These are phyloP conservation scores for Acrocera orbiculus DNA, from an alignment of 2,888 invertebrate species.

Conservation along the genomic window DNA sequence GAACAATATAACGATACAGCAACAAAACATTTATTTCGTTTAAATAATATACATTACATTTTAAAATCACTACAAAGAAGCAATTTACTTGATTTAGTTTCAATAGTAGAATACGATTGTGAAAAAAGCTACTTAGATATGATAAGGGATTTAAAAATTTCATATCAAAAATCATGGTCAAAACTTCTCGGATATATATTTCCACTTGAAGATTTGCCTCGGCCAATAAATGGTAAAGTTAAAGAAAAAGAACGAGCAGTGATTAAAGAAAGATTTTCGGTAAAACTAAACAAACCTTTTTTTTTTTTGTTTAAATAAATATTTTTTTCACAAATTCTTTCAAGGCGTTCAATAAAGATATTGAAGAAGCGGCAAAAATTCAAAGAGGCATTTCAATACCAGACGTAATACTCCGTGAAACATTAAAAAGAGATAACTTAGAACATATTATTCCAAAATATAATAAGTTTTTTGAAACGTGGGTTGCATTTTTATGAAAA, in stretches of 20 bases:
- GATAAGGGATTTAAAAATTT: conserved; percentile 60
- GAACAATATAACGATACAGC: conserved; percentile 79
- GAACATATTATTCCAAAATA: conserved; percentile 77
- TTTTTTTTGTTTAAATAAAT: neutral
- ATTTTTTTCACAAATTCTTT: too few relatives aligned
- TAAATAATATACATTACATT: conserved; percentile 91
- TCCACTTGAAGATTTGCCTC: conserved; percentile 48
- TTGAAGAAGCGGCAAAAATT: conserved; percentile 70
- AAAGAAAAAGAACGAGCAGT: conserved; percentile 72
- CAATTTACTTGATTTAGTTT: conserved; percentile 62
- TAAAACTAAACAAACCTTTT: conserved; percentile 37
- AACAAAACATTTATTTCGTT: conserved; percentile 71
- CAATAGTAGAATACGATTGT: conserved; percentile 68
- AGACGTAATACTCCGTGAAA: conserved; percentile 73
- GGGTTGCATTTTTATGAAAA: conserved; percentile 18
- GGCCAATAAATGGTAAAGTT: conserved; percentile 49
- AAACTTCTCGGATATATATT: conserved; percentile 58
- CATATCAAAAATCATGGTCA: conserved; percentile 52
- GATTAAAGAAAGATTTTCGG: conserved; percentile 78
- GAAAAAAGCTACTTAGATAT: conserved; percentile 73
- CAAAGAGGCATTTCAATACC: conserved; percentile 89
- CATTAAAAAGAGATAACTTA: conserved; percentile 76
- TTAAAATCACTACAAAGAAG: conserved; percentile 80
- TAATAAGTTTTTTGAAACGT: conserved; percentile 57
- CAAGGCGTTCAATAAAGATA: conserved; percentile 88